A percentile compares a stretch with the other conserved stretches of the same genome.
Conservation (phyloP, 2,797 vertebrate species). For the Loris lydekkerianus region DNA sequence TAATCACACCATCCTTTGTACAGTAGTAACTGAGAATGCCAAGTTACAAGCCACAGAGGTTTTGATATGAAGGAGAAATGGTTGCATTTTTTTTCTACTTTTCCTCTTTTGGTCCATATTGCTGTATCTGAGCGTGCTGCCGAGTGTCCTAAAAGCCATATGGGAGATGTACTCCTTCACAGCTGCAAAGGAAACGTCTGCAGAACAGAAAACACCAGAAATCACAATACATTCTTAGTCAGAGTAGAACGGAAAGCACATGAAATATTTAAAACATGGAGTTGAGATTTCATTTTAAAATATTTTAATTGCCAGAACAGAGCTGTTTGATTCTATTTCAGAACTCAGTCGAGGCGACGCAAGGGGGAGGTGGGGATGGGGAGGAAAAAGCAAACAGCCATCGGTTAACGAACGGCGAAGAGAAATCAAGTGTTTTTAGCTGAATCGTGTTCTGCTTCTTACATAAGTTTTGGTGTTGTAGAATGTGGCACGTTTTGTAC, state of each 20-base stretch:
- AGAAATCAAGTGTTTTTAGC: conserved; percentile 57
- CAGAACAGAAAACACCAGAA: conserved; percentile 76
- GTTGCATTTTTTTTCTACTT: background rate
- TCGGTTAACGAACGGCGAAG: background rate
- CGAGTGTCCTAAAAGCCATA: conserved; percentile 56
- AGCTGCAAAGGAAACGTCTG: conserved; percentile 78
- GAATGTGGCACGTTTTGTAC: conserved; percentile 88
- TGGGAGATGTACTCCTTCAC: conserved; percentile 65
- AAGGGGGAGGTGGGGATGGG: fast-evolving
- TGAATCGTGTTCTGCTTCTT: conserved; percentile 84
- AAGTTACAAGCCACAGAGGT: conserved; percentile 28
- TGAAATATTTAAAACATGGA: conserved; percentile 76
- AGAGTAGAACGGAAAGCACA: conserved; percentile 72
- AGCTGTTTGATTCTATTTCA: conserved; percentile 63
- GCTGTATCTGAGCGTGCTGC: conserved; percentile 67
- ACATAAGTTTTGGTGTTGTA: conserved; percentile 85
- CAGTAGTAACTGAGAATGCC: background rate
- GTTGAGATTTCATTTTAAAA: conserved; percentile 77
- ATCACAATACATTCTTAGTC: conserved; percentile 67
- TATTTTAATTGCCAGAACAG: conserved; percentile 74
- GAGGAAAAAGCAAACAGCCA: background rate
- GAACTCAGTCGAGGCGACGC: conserved; percentile 60
- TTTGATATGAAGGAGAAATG: conserved; percentile 55
- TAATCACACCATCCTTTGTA: background rate
- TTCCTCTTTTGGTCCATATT: conserved; percentile 46